Evolutionary conservation across 2,797 vertebrate genomes (phyloP).

Genomic region (Cyprinodon diabolis): DNA sequence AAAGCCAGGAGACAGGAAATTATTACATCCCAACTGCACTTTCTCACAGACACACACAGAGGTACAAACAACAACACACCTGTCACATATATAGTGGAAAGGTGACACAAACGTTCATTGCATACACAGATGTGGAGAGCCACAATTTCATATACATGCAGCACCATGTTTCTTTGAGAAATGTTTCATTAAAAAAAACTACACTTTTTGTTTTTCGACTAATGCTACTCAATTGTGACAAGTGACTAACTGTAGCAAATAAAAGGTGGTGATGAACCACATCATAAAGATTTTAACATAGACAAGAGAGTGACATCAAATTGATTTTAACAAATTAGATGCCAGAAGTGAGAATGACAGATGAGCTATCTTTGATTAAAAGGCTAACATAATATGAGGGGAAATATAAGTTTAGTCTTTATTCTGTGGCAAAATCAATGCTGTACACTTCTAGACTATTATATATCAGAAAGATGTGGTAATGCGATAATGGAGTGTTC

Average conservation of each 20-base stretch:
- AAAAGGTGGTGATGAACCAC: not conserved
- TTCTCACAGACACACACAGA: not conserved
- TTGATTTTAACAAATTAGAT: conserved; percentile 24
- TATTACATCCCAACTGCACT: conserved; percentile 42
- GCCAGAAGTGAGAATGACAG: conserved; percentile 12
- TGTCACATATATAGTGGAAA: conserved; percentile 6
- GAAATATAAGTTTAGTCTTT: conserved; percentile 32
- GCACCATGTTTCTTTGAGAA: not conserved
- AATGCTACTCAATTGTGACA: not conserved
- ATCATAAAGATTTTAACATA: conserved; percentile 16
- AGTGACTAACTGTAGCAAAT: not conserved
- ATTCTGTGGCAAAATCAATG: conserved; percentile 53
- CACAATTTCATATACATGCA: not conserved
- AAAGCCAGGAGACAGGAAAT: conserved; percentile 59
- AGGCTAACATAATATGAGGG: conserved; percentile 52
- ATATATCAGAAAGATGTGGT: conserved; percentile 52
- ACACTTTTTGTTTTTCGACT: not conserved
- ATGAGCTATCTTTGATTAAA: conserved; percentile 34
- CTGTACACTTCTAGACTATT: conserved; percentile 50
- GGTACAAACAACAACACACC: conserved; percentile 1
- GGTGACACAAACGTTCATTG: not conserved
- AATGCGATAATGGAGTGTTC: conserved; percentile 51
- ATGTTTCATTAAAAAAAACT: not conserved
- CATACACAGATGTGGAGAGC: not conserved
- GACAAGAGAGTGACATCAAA: conserved; percentile 17